These are phyloP conservation scores for Strigamia transsilvanica DNA, from an alignment of 2,888 invertebrate species.

Conservation along the genomic window DNA sequence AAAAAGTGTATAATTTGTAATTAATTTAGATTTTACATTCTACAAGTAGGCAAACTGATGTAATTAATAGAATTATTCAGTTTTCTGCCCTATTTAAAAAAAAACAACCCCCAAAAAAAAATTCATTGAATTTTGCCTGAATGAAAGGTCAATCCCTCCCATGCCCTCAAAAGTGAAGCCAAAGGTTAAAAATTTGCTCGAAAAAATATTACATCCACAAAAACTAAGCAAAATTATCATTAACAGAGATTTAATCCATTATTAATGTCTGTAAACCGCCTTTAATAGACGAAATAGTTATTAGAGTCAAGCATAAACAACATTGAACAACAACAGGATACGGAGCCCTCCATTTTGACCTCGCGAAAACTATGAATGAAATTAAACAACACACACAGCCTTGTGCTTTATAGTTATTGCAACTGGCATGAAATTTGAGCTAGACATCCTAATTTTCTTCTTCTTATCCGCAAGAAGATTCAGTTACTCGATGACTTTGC, in stretches of 20 bases:
- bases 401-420: neutral
- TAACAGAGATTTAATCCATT: too few relatives aligned
- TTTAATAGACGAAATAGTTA: neutral
- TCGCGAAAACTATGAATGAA: neutral
- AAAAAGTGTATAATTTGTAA: too few relatives aligned
- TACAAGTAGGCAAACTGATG: too few relatives aligned
- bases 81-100: too few relatives aligned
- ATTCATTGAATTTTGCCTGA: neutral
- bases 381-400: neutral
- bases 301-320: neutral
- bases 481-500: conserved; percentile 14
- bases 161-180: neutral
- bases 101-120: too few relatives aligned
- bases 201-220: neutral
- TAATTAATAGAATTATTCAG: too few relatives aligned
- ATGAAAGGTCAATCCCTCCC: conserved; percentile 20
- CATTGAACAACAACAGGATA: neutral
- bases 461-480: conserved; percentile 14
- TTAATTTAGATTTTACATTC: too few relatives aligned
- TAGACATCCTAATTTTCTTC: conserved; percentile 10
- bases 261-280: too few relatives aligned
- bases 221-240: too few relatives aligned
- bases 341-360: neutral
- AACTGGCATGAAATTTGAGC: conserved; percentile 7
- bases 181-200: neutral